Evolutionary conservation across 2,797 vertebrate species (phyloP), one percentile per base, ranked within the genome.

Genomic region (Synaphobranchus kaupii): DNA sequence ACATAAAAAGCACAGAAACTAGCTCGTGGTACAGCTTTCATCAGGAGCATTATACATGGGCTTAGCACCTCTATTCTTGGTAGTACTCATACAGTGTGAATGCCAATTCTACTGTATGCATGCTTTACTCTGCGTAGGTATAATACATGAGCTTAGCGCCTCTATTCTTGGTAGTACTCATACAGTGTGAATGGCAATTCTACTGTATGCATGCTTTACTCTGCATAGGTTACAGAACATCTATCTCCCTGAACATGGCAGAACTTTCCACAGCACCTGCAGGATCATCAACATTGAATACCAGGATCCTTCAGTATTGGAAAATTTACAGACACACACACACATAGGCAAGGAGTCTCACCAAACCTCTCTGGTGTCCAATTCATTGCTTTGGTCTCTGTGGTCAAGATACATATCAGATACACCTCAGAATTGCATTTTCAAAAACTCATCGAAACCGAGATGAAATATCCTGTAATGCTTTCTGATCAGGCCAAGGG

Each of bases 401-500:
- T 83, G 22, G 76, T 78, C 50, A 83, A 71, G 60, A 13, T 44
- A 22, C 44, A 73, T 44, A 50, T 82, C 22, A 22, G 73, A 68
- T 81, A 44, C n/a, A 58, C 58, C 50, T 71, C 7, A 68, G 47
- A 82, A 73, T 28, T 88, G 63, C 50, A n/a, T 86, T 66, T 73
- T 63, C 48, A 48, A 47, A 82, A 54, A 83, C 58, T 83, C 78
- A 68, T 54, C 58, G 22, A 31, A 80, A 82, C 13, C 31, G 17
- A 68, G 83, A 56, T 85, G 25, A 31, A 71, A 50, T 83, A 63
- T 73, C 34, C 86, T 52, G 54, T 39, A 86, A 84, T 86, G 58
- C 71, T 76, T 48, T 84, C 68, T 31, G 82, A 88, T 73, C 3
- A 52, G 88, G 87, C 91, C 89, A 93, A 88, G 92, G 89, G 91